phyloP scores from a whole-genome alignment of 2,113 vertebrate species.

The Hipposideros armiger region DNA sequence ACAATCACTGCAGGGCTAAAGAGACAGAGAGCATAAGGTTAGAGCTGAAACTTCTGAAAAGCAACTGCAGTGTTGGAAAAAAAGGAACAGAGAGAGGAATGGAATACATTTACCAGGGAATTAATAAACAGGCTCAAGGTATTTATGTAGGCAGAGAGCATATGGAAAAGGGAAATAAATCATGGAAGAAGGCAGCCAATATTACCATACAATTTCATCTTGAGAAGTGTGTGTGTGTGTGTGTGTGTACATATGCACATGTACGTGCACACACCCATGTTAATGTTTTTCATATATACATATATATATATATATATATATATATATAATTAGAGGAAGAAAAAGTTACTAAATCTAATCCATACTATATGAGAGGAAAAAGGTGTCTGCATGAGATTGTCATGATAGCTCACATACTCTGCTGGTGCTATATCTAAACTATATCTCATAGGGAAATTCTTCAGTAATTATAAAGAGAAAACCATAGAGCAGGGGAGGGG shows the following conservation, averaged over 20 bases:
- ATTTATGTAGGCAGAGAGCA: slow-evolving; percentile 89
- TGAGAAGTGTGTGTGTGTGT: slow-evolving; percentile 58
- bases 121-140: slow-evolving; percentile 90
- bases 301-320: not conserved
- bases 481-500: not conserved
- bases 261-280: not conserved
- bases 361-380: not conserved
- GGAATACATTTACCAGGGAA: slow-evolving; percentile 86
- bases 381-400: not conserved
- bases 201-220: slow-evolving; percentile 82
- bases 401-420: not conserved
- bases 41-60: slow-evolving; percentile 84
- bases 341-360: too few species aligned
- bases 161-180: slow-evolving; percentile 85
- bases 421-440: not conserved
- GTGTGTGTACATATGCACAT: not conserved
- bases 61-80: slow-evolving; percentile 81
- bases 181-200: slow-evolving; percentile 80
- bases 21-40: slow-evolving; percentile 85
- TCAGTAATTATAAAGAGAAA: not conserved
- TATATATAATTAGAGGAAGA: too few species aligned
- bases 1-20: slow-evolving; percentile 86
- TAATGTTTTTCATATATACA: slow-evolving; percentile 30
- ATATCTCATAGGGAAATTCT: not conserved
- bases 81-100: slow-evolving; percentile 87